Evolutionary conservation across 2,113 vertebrate genomes (phyloP), one percentile per base, ranked within the genome.

Genomic region (Lamprotornis superbus): DNA sequence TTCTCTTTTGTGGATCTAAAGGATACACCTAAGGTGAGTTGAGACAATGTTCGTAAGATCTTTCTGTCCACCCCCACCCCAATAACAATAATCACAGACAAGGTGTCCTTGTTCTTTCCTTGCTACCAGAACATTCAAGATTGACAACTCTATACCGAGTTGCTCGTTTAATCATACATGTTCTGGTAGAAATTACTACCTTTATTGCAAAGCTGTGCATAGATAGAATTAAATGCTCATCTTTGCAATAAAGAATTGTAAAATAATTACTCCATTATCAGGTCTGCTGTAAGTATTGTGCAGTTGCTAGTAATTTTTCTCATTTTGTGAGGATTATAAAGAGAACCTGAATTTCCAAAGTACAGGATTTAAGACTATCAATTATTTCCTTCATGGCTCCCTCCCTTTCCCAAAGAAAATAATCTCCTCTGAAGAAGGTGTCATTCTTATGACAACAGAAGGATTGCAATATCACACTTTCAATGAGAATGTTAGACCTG

Each of bases 221-320:
- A 90, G 89, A 87, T 49, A 87, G 90, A 95, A 95, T 80, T 96
- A 94, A 96, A 86, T 88, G 92, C 55, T 92, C 94, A 93, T 95
- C 86, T 93, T 88, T 93, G 78, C 84, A 90, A 91, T 96, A 95
- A 94, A 96, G 88, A 94, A 94, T 84, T 93, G 90, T 94, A 95
- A 96, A 96, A 95, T 96, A 96, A 96, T 95, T 95, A 87, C 93
- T 77, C 94, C 87, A 77, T 97, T 95, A 93, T 94, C 87, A 71
- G 49, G 35, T 78, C 64, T 88, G 49, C 75, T 93, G 63, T 74
- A 83, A 87, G 94, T 83, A 96, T 92, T 97, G 93, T 96, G 90
- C 89, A 87, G 86, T 81, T 94, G 85, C 84, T 80, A 95, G 90
- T 88, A 76, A 91, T 97, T 96, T 96, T 92, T 89, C 65, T 47